Conservation (phyloP, 2,797 vertebrate genomes). For the Hemibagrus guttatus region DNA sequence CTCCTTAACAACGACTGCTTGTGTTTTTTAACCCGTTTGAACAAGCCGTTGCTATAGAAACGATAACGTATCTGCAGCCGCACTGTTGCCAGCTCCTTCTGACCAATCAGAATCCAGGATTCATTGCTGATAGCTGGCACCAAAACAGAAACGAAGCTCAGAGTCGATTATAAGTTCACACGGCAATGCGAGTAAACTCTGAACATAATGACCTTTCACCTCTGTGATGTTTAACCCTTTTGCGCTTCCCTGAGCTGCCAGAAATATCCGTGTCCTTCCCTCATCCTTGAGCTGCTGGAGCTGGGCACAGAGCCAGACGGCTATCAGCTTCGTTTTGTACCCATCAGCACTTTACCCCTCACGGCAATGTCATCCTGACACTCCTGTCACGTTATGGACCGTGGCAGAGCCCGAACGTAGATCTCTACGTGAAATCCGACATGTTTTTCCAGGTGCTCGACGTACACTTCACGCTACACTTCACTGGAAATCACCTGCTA, state of each 20-base stretch:
- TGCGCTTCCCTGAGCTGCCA: slow-evolving; percentile 13
- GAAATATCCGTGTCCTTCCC: slow-evolving; percentile 20
- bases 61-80: not conserved
- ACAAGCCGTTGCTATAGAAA: not conserved
- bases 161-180: not conserved
- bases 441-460: not conserved
- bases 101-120: not conserved
- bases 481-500: not conserved
- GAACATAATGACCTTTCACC: not conserved
- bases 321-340: slow-evolving; percentile 36
- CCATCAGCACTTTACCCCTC: slow-evolving; percentile 39
- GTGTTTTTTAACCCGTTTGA: no score
- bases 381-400: slow-evolving; percentile 18
- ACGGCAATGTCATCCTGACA: slow-evolving; percentile 40
- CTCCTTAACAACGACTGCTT: not conserved
- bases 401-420: not conserved
- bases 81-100: not conserved
- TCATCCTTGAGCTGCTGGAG: slow-evolving; percentile 31
- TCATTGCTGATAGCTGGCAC: not conserved
- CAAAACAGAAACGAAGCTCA: not conserved
- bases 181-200: not conserved
- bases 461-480: not conserved
- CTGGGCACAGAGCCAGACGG: slow-evolving; percentile 32
- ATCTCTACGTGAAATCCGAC: not conserved
- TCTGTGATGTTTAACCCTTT: not conserved